phyloP scores from a whole-genome alignment of 37 sponge, comb jelly and placozoan genomes.

The Geodia barretti region DNA sequence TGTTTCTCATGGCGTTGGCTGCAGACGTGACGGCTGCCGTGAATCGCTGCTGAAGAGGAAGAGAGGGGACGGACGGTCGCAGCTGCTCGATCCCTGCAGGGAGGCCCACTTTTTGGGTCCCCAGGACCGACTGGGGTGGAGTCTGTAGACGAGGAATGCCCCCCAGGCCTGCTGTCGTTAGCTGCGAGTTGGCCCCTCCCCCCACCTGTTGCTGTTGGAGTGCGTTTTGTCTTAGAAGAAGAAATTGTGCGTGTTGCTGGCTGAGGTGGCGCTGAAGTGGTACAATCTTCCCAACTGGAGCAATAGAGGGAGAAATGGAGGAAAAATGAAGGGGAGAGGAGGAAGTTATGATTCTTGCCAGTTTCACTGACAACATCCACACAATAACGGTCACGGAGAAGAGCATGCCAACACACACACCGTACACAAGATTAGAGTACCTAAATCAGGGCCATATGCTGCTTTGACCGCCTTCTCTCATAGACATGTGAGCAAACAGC shows the following conservation, averaged over 20 bases:
- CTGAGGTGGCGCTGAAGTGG: conserved; percentile 13
- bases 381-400: no score
- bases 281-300: conserved; percentile 33
- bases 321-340: neutral
- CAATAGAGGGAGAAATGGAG: neutral
- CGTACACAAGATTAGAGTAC: no score
- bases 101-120: conserved; percentile 21
- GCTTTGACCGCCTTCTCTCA: no score
- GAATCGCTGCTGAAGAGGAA: conserved; percentile 35
- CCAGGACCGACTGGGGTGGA: neutral
- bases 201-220: conserved; percentile 25
- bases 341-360: no score
- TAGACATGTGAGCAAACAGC: no score
- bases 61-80: conserved; percentile 24
- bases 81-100: conserved; percentile 57
- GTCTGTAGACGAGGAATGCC: neutral
- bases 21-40: conserved; percentile 1
- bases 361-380: no score
- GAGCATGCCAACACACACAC: no score
- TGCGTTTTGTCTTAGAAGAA: conserved; percentile 40
- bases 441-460: no score
- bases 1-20: conserved; percentile 5
- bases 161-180: neutral
- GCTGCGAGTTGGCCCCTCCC: neutral
- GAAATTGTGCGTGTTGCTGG: conserved; percentile 52